Percentiles rank a stretch among this genome's conserved stretches.
phyloP scores from a whole-genome alignment of 2,888 invertebrate genomes.

The Scaptomyza caliginosa region DNA sequence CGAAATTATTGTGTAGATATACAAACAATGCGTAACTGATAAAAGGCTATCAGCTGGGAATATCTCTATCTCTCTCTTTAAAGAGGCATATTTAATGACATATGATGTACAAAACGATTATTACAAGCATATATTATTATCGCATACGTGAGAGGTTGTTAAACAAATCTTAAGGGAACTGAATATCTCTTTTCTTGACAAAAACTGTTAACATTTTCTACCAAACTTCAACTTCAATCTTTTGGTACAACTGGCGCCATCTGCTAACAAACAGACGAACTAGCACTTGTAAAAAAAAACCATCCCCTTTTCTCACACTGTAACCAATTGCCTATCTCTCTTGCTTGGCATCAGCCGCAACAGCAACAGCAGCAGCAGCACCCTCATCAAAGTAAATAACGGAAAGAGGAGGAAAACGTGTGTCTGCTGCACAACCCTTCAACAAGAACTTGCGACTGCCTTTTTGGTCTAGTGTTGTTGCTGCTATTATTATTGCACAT shows the following conservation, averaged over 20 bases:
- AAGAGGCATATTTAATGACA: not conserved
- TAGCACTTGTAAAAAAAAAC: not conserved
- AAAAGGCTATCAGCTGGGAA: not conserved
- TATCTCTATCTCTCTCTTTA: not conserved
- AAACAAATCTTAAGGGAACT: too few species aligned
- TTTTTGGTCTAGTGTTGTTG: constrained; percentile 30
- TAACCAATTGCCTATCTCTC: constrained; percentile 31
- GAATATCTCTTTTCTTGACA: too few species aligned
- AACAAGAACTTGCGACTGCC: constrained; percentile 25
- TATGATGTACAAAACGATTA: not conserved
- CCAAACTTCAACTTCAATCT: not conserved
- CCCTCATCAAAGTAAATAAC: constrained; percentile 41
- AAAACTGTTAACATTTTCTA: too few species aligned
- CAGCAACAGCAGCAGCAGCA: constrained; percentile 9
- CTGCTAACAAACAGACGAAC: constrained; percentile 26
- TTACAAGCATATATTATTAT: too few species aligned
- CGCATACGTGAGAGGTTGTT: not conserved
- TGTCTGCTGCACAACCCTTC: constrained; percentile 51
- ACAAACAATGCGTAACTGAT: not conserved
- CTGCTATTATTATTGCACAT: constrained; percentile 48
- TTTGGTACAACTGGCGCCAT: constrained; percentile 50
- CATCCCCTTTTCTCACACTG: constrained; percentile 4
- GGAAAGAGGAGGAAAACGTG: constrained; percentile 45
- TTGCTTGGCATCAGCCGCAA: constrained; percentile 6
- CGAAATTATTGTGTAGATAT: not conserved